A percentile compares a stretch with the other conserved stretches of the same genome.
Evolutionary conservation across 2,113 vertebrate species (phyloP).

Genomic region (Ranitomeya variabilis): DNA sequence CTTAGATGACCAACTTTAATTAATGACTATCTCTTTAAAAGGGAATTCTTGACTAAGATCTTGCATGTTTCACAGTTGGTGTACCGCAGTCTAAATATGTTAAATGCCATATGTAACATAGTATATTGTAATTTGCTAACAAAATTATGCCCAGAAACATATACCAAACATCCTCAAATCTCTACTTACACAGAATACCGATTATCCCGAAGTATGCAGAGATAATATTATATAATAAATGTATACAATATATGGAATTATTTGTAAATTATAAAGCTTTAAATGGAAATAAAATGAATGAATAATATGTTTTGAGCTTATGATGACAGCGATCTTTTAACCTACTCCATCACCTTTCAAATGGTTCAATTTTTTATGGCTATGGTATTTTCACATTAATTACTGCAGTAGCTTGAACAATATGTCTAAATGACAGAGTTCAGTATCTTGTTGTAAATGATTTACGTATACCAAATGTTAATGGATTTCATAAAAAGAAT

Average conservation of each 20-base stretch:
- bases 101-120: too few species aligned
- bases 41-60: too few species aligned
- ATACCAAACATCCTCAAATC: too few species aligned
- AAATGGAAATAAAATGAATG: background rate
- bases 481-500: background rate
- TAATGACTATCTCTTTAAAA: too few species aligned
- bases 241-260: background rate
- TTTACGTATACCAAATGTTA: background rate
- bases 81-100: too few species aligned
- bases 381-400: conserved; percentile 9
- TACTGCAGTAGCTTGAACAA: background rate
- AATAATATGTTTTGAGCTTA: background rate
- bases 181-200: too few species aligned
- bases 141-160: too few species aligned
- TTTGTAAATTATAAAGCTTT: background rate
- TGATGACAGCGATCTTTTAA: background rate
- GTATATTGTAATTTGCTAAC: too few species aligned
- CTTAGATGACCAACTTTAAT: too few species aligned
- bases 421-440: background rate
- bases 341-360: background rate
- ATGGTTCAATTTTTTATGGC: background rate
- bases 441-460: background rate
- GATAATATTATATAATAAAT: too few species aligned
- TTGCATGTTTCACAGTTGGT: too few species aligned
- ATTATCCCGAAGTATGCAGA: too few species aligned